Evolutionary conservation across 2,888 invertebrate genomes (phyloP).

Genomic region (Deilephila elpenor): DNA sequence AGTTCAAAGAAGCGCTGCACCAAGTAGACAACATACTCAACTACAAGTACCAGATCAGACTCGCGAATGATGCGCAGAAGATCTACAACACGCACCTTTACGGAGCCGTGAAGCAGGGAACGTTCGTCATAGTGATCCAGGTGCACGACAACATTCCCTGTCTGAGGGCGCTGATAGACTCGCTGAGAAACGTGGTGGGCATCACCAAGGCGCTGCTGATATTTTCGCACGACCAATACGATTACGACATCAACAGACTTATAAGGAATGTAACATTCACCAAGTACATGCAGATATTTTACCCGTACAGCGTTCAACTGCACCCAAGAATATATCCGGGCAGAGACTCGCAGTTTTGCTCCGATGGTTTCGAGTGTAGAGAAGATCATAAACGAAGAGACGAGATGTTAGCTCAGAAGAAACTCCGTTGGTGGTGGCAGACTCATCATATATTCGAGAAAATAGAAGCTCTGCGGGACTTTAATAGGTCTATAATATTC

Average conservation of each 20-base stretch:
- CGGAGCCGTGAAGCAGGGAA: constrained; percentile 31
- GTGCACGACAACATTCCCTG: constrained; percentile 51
- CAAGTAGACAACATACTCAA: constrained; percentile 36
- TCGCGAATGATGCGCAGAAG: constrained; percentile 47
- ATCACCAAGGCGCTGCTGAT: constrained; percentile 53
- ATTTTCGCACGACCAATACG: constrained; percentile 50
- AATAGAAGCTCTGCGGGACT: constrained; percentile 39
- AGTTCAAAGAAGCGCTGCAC: constrained; percentile 31
- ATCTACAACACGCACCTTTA: constrained; percentile 44
- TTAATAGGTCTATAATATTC: constrained; percentile 47
- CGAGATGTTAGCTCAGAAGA: constrained; percentile 48
- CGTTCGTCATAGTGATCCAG: constrained; percentile 54
- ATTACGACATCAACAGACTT: constrained; percentile 43
- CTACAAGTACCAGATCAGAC: constrained; percentile 45
- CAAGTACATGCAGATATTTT: constrained; percentile 57
- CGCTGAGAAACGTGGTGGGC: constrained; percentile 47
- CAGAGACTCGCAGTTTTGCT: constrained; percentile 48
- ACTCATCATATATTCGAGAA: constrained; percentile 56
- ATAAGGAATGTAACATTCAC: constrained; percentile 45
- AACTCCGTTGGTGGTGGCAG: constrained; percentile 67
- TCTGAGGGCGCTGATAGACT: constrained; percentile 49
- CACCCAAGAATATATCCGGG: constrained; percentile 59
- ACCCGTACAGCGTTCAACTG: constrained; percentile 55
- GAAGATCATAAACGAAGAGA: constrained; percentile 42
- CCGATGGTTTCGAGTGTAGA: constrained; percentile 48